Percentiles rank a stretch among this genome's conserved stretches.
Evolutionary conservation across 2,797 vertebrate species (phyloP).

Genomic region (Hippocampus kuda): DNA sequence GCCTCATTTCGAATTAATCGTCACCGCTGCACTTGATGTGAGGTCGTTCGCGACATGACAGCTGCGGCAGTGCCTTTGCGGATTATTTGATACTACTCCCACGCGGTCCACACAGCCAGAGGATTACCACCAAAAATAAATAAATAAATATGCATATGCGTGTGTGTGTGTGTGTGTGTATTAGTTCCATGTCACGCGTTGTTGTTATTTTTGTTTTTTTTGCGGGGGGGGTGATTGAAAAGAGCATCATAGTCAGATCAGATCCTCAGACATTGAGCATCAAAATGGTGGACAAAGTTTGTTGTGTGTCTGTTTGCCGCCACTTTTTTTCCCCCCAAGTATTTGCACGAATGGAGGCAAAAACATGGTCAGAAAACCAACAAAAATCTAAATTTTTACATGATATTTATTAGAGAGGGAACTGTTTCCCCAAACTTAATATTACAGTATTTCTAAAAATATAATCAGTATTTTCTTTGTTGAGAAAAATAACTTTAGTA

Average conservation of each 20-base stretch:
- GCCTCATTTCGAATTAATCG: not conserved
- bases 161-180: constrained; percentile 10
- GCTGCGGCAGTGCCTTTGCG: constrained; percentile 42
- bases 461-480: no score
- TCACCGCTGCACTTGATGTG: not conserved
- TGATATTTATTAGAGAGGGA: no score
- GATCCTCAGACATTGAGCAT: not conserved
- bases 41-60: constrained; percentile 52
- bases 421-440: no score
- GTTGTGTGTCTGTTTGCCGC: not conserved
- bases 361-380: not conserved
- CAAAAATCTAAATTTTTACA: not conserved
- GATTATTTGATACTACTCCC: constrained; percentile 51
- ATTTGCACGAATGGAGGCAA: not conserved
- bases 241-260: constrained; percentile 1
- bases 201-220: not conserved
- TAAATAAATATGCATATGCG: not conserved
- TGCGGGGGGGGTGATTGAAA: not conserved
- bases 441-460: no score
- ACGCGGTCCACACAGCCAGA: constrained; percentile 37
- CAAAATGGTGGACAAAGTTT: not conserved
- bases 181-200: constrained; percentile 15
- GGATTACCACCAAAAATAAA: constrained; percentile 49
- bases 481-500: no score
- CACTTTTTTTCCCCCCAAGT: not conserved